These are phyloP conservation scores for Cyclopterus lumpus DNA, from an alignment of 2,797 vertebrate species.

Conservation along the genomic window DNA sequence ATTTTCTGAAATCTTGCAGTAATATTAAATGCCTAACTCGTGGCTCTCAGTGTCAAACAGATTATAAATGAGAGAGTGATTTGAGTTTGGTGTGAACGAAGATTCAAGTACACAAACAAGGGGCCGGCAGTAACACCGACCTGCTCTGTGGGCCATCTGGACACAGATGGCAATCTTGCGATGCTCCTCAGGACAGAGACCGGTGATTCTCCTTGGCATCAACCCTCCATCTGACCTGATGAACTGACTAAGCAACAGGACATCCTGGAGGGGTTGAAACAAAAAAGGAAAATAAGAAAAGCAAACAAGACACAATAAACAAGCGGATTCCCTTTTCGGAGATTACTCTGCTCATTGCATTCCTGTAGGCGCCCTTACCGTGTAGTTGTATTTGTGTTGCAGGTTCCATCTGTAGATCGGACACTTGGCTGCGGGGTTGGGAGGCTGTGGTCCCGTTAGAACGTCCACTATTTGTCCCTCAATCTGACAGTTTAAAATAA, in stretches of 20 bases:
- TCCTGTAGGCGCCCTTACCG: slow-evolving; percentile 81
- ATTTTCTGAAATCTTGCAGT: not conserved
- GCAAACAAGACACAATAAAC: not conserved
- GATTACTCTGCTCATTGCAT: not conserved
- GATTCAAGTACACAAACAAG: not conserved
- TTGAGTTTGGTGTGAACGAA: not conserved
- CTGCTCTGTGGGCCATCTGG: slow-evolving; percentile 97
- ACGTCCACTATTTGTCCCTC: slow-evolving; percentile 85
- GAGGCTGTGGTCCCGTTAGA: slow-evolving; percentile 80
- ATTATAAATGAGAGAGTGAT: not conserved
- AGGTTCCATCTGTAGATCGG: slow-evolving; percentile 98
- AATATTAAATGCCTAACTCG: not conserved
- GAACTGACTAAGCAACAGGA: slow-evolving; percentile 95
- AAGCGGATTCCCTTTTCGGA: not conserved
- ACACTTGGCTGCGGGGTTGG: slow-evolving; percentile 92
- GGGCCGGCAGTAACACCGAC: slow-evolving; percentile 68
- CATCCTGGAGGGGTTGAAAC: slow-evolving; percentile 83
- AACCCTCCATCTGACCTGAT: slow-evolving; percentile 93
- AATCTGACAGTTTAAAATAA: slow-evolving; percentile 86
- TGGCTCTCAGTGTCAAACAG: not conserved
- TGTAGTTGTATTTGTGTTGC: slow-evolving; percentile 93
- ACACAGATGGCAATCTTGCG: slow-evolving; percentile 91
- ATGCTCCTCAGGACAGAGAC: slow-evolving; percentile 94
- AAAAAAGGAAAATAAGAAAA: not conserved
- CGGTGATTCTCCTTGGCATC: slow-evolving; percentile 90